A percentile compares a stretch with the other conserved stretches of the same genome.
Conservation (phyloP, 30 jellyfish, hydroid and myxozoan species). For the Haliclystus octoradiatus region DNA sequence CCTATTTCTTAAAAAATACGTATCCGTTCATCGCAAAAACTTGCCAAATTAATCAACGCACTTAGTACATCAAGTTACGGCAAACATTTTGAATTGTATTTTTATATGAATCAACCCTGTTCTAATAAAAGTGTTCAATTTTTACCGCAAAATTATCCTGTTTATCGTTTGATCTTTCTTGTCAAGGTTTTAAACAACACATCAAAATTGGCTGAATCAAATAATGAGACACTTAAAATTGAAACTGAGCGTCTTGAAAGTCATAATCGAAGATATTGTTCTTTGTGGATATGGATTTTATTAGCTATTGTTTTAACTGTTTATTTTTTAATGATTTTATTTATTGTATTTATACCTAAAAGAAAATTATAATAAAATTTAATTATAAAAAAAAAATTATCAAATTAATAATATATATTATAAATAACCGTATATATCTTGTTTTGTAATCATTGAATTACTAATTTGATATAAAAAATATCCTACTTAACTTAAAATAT, state of each 20-base stretch:
- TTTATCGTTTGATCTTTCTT: neutral
- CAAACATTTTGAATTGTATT: neutral
- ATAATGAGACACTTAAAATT: slow-evolving; percentile 50
- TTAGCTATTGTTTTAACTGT: slow-evolving; percentile 63
- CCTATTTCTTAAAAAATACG: no score
- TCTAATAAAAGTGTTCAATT: neutral
- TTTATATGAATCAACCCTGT: neutral
- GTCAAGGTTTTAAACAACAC: slow-evolving; percentile 54
- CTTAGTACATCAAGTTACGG: neutral
- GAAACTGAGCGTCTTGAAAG: slow-evolving; percentile 82
- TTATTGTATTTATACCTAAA: slow-evolving; percentile 74
- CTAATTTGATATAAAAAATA: no score
- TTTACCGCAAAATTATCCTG: neutral
- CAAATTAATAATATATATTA: no score
- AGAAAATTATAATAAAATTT: no score
- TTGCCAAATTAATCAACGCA: neutral
- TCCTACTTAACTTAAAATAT: no score
- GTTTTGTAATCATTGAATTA: no score
- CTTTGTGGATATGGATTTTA: slow-evolving; percentile 94
- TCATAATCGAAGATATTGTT: slow-evolving; percentile 61
- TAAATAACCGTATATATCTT: no score
- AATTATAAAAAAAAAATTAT: no score
- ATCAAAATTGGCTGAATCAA: slow-evolving; percentile 52
- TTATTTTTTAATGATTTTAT: slow-evolving; percentile 66
- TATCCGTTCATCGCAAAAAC: neutral